Conservation (phyloP, 1,140 invertebrate species). For the Arion vulgaris region DNA sequence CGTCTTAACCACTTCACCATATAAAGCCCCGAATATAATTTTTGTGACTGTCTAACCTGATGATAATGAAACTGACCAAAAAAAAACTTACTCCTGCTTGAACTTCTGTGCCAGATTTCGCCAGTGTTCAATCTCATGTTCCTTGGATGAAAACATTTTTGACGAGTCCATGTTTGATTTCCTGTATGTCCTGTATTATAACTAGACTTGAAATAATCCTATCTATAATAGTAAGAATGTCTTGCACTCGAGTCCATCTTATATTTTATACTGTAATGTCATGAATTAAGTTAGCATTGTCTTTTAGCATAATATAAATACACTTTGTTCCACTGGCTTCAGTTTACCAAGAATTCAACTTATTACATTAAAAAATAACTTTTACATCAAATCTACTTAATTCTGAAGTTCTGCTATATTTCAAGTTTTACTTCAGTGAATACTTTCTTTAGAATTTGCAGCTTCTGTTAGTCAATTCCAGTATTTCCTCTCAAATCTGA, state of each 20-base stretch:
- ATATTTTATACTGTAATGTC: neutral
- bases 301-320: neutral
- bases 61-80: too few species aligned
- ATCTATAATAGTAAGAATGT: neutral
- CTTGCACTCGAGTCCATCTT: neutral
- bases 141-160: slow-evolving; percentile 60
- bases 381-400: too few species aligned
- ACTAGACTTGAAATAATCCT: neutral
- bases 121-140: slow-evolving; percentile 66
- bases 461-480: too few species aligned
- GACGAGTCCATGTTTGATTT: slow-evolving; percentile 54
- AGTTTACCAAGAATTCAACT: neutral
- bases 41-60: too few species aligned
- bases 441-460: neutral
- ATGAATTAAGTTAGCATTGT: neutral
- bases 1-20: too few species aligned
- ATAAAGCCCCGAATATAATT: too few species aligned
- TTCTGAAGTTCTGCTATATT: neutral
- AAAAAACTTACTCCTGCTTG: slow-evolving; percentile 65
- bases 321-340: neutral
- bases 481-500: neutral
- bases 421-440: neutral
- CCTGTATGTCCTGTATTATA: neutral
- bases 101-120: slow-evolving; percentile 60
- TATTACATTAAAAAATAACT: neutral